These are phyloP conservation scores for Heliconius hermathena DNA, from an alignment of 1,140 invertebrate genomes.

Conservation along the genomic window DNA sequence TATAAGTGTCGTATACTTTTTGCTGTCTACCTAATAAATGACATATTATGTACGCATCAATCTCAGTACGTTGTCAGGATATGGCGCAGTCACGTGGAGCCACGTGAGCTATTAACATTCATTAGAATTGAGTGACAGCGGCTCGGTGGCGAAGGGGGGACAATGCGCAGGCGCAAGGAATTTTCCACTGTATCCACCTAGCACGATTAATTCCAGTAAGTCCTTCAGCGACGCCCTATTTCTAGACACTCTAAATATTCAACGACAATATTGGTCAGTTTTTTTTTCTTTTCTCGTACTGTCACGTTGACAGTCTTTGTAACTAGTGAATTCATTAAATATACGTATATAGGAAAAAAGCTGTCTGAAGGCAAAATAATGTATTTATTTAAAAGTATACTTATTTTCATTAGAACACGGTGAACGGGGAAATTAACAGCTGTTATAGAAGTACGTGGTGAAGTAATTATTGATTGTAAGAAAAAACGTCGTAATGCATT, in stretches of 20 bases:
- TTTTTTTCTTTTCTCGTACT: neutral
- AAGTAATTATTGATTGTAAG: no score
- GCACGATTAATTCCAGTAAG: slow-evolving; percentile 17
- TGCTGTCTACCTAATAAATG: neutral
- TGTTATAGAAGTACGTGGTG: neutral
- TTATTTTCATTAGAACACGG: neutral
- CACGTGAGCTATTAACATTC: slow-evolving; percentile 62
- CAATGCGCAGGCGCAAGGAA: slow-evolving; percentile 30
- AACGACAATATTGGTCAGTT: neutral
- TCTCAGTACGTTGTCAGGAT: neutral
- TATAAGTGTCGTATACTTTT: neutral
- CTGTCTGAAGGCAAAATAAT: neutral
- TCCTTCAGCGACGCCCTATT: slow-evolving; percentile 40
- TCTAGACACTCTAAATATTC: slow-evolving; percentile 30
- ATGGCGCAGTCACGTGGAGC: slow-evolving; percentile 48
- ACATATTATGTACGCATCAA: slow-evolving; percentile 11
- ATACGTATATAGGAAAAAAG: neutral
- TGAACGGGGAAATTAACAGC: neutral
- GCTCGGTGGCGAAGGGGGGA: neutral
- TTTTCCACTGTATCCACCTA: slow-evolving; percentile 53
- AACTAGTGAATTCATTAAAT: neutral
- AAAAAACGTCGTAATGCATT: no score
- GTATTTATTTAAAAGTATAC: neutral
- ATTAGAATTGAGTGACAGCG: slow-evolving; percentile 69
- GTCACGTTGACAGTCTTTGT: slow-evolving; percentile 3